Conservation (phyloP, 2,113 vertebrate species). For the Ursus arctos region DNA sequence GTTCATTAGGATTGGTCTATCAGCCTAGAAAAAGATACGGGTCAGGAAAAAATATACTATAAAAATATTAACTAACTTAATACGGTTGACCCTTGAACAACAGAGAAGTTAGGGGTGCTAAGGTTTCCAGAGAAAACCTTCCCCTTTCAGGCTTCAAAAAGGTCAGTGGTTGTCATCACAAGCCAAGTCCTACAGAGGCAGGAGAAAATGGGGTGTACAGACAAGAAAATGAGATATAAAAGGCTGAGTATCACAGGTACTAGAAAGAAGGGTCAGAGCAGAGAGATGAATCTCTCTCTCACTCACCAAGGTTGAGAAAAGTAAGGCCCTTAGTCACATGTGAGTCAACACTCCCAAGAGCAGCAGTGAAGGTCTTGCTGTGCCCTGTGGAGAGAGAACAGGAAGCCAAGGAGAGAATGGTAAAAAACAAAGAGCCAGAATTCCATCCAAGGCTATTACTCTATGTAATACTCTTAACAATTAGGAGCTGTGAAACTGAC, state of each 20-base stretch:
- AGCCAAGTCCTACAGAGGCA: not conserved
- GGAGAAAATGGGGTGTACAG: not conserved
- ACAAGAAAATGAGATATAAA: not conserved
- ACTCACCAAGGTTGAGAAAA: constrained; percentile 95
- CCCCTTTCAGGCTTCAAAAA: not conserved
- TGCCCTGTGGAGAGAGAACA: constrained; percentile 88
- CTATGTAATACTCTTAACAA: not conserved
- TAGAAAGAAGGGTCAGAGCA: not conserved
- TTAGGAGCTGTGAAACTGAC: not conserved
- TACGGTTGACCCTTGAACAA: not conserved
- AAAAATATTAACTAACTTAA: not conserved
- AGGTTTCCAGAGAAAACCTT: not conserved
- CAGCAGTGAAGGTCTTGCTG: constrained; percentile 93
- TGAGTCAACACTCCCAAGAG: constrained; percentile 83
- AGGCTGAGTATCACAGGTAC: not conserved
- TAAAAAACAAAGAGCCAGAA: not conserved
- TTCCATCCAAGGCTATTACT: not conserved
- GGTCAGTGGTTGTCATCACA: not conserved
- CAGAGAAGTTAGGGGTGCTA: not conserved
- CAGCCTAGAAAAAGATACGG: not conserved
- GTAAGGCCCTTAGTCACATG: constrained; percentile 83
- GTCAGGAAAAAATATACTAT: not conserved
- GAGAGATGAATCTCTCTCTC: not conserved
- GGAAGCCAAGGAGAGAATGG: not conserved
- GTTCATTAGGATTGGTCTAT: not conserved